A percentile compares a stretch with the other conserved stretches of the same genome.
These are phyloP conservation scores for Mus minutoides DNA, from an alignment of 2,797 vertebrate genomes.

Conservation along the genomic window DNA sequence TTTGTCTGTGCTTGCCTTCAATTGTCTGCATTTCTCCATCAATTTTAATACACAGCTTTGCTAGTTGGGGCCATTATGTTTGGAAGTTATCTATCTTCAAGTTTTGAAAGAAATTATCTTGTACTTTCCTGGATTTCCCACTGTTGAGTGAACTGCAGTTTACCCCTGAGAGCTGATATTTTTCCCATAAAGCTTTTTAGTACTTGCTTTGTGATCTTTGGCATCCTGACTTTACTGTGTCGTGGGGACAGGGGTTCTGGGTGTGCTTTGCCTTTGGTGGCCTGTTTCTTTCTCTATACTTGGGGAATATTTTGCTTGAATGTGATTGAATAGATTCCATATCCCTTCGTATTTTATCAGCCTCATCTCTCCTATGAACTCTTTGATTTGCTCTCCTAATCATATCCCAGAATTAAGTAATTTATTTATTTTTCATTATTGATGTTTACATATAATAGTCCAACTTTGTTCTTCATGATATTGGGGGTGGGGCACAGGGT, in stretches of 20 bases:
- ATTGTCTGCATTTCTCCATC: neutral
- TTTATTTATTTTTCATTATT: neutral
- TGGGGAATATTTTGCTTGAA: neutral
- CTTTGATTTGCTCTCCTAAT: neutral
- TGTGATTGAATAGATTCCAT: neutral
- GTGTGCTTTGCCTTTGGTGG: neutral
- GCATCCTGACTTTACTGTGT: neutral
- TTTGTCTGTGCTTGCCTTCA: neutral
- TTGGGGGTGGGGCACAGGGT: neutral
- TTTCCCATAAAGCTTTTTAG: neutral
- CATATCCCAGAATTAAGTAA: neutral
- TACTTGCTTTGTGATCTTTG: neutral
- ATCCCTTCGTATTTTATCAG: neutral
- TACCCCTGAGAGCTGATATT: neutral
- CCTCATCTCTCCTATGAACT: neutral
- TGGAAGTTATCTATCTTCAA: neutral
- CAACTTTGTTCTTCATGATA: neutral
- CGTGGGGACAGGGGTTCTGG: neutral
- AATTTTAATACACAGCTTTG: neutral
- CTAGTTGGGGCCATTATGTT: neutral
- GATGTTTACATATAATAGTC: neutral
- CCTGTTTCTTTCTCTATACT: neutral
- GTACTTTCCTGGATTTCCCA: neutral
- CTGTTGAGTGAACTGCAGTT: neutral
- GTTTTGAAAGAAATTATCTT: neutral